Percentiles rank a stretch among this genome's conserved stretches.
phyloP scores from a whole-genome alignment of 2,113 vertebrate genomes.

The Poecilia latipinna region DNA sequence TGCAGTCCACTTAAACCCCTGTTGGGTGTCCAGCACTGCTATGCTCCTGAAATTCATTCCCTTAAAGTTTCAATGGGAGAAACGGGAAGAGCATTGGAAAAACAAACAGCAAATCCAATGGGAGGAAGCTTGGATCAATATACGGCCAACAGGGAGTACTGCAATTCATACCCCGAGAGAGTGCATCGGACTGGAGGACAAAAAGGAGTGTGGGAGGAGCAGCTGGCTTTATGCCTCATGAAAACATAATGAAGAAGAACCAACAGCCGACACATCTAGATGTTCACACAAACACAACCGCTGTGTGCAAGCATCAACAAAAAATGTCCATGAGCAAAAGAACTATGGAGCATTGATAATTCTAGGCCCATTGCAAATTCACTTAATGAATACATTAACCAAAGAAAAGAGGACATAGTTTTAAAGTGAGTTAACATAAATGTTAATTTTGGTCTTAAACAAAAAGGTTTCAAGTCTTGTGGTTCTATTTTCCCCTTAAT shows the following conservation, averaged over 20 bases:
- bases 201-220: slow-evolving; percentile 43
- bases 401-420: not conserved
- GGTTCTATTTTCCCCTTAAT: too few relatives aligned
- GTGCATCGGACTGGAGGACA: slow-evolving; percentile 61
- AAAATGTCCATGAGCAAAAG: slow-evolving; percentile 7
- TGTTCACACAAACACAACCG: slow-evolving; percentile 12
- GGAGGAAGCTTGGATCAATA: slow-evolving; percentile 70
- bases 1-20: slow-evolving; percentile 35
- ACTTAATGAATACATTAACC: not conserved
- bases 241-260: slow-evolving; percentile 78
- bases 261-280: slow-evolving; percentile 43
- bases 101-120: slow-evolving; percentile 76
- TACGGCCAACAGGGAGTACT: slow-evolving; percentile 64
- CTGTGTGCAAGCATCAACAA: not conserved
- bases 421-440: not conserved
- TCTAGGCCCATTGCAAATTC: not conserved
- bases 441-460: not conserved
- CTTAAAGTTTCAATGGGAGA: slow-evolving; percentile 65
- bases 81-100: slow-evolving; percentile 76
- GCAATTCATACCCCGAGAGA: slow-evolving; percentile 53
- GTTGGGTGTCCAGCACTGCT: too few relatives aligned
- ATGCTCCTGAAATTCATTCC: slow-evolving; percentile 38
- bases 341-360: not conserved
- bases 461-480: not conserved
- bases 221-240: slow-evolving; percentile 73